Evolutionary conservation across 2,888 invertebrate genomes (phyloP).

Genomic region (Leucophora obtusa): DNA sequence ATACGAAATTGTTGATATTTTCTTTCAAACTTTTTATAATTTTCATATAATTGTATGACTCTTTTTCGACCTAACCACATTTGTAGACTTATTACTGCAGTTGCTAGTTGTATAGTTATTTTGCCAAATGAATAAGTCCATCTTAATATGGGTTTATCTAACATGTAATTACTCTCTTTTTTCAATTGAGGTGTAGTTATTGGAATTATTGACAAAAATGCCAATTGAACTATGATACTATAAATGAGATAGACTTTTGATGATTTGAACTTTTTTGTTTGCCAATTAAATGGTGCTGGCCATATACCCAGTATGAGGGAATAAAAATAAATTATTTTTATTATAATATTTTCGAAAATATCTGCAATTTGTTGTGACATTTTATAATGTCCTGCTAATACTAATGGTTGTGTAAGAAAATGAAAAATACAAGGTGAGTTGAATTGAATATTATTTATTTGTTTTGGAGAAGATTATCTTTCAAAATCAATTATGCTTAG

Average conservation of each 20-base stretch:
- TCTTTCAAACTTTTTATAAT: constrained; percentile 5
- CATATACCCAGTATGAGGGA: constrained; percentile 2
- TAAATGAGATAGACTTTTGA: background rate
- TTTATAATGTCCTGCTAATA: background rate
- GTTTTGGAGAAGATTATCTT: too few species aligned
- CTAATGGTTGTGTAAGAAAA: too few species aligned
- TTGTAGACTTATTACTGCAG: background rate
- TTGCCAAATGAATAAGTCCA: constrained; percentile 7
- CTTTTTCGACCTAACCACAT: constrained; percentile 6
- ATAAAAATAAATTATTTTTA: background rate
- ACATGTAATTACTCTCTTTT: constrained; percentile 8
- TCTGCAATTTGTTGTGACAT: constrained; percentile 13
- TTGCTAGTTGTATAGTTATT: background rate
- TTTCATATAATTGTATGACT: background rate
- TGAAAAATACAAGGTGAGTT: too few species aligned
- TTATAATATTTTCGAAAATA: background rate
- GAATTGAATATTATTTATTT: too few species aligned
- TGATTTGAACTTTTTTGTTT: background rate
- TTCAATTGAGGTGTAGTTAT: background rate
- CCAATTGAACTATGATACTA: constrained; percentile 8
- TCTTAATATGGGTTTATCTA: background rate
- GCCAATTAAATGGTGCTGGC: constrained; percentile 20
- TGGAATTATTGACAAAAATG: background rate
- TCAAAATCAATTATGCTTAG: too few species aligned
- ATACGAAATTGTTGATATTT: background rate